phyloP scores from a whole-genome alignment of 2,797 vertebrate genomes.

The Lates japonicus region DNA sequence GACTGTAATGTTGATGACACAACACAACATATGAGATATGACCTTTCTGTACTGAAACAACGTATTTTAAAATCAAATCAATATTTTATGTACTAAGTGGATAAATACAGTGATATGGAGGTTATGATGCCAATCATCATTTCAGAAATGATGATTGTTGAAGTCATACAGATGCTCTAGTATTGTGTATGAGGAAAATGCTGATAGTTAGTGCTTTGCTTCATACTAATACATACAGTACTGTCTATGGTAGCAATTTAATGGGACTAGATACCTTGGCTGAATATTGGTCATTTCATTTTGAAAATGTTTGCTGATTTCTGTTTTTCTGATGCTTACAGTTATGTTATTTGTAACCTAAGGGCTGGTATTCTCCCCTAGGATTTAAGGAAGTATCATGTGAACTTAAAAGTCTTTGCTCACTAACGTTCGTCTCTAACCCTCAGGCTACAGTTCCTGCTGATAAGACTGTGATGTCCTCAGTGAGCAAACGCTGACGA shows the following conservation, averaged over 20 bases:
- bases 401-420: neutral
- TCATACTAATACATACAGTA: neutral
- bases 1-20: neutral
- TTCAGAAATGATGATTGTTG: no score
- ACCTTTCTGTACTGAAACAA: neutral
- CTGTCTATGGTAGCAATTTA: neutral
- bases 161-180: neutral
- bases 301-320: neutral
- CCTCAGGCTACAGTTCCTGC: constrained; percentile 17
- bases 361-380: no score
- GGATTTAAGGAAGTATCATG: neutral
- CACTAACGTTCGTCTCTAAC: neutral
- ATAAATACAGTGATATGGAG: neutral
- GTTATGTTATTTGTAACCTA: neutral
- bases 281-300: neutral
- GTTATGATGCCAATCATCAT: no score
- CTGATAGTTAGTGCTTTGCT: rapidly evolving
- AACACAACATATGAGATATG: neutral
- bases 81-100: neutral
- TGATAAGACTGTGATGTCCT: constrained; percentile 1
- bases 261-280: neutral
- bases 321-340: neutral
- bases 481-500: constrained; percentile 19
- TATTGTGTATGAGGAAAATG: neutral
- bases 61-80: neutral